Evolutionary conservation across 2,888 invertebrate species (phyloP).

Genomic region (Coenonympha glycerion): DNA sequence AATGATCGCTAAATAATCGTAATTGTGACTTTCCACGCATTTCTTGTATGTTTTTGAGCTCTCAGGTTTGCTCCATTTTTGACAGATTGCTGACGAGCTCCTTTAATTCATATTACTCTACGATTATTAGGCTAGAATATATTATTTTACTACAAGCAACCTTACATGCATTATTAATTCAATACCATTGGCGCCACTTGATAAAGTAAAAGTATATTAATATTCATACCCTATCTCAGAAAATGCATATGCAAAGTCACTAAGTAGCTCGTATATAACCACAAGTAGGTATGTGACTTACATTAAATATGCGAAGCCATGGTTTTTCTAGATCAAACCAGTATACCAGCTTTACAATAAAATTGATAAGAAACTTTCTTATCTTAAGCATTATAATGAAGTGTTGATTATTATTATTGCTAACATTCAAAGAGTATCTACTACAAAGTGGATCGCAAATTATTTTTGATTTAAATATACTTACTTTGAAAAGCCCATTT

Average conservation of each 20-base stretch:
- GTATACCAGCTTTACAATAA: slow-evolving; percentile 27
- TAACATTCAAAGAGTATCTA: slow-evolving; percentile 27
- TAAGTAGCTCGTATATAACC: slow-evolving; percentile 17
- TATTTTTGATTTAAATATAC: no score
- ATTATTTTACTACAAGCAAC: no score
- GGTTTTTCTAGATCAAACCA: slow-evolving; percentile 21
- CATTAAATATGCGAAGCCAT: slow-evolving; percentile 15
- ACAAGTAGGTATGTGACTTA: slow-evolving; percentile 14
- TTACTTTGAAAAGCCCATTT: no score
- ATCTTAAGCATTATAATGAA: slow-evolving; percentile 52
- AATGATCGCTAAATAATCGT: no score
- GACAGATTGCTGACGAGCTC: no score
- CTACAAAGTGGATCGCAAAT: slow-evolving; percentile 33
- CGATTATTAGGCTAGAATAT: no score
- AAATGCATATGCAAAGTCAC: slow-evolving; percentile 23
- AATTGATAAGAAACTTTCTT: slow-evolving; percentile 33
- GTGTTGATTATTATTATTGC: slow-evolving; percentile 47
- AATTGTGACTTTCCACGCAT: no score
- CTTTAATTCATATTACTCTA: no score
- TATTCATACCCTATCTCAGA: slow-evolving; percentile 17
- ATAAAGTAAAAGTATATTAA: slow-evolving; percentile 15
- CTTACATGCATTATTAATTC: slow-evolving; percentile 26
- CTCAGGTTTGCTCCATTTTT: no score
- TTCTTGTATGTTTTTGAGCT: no score
- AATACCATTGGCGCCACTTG: slow-evolving; percentile 23